Evolutionary conservation across 2,888 invertebrate species (phyloP).

Genomic region (Plagodis dolabraria): DNA sequence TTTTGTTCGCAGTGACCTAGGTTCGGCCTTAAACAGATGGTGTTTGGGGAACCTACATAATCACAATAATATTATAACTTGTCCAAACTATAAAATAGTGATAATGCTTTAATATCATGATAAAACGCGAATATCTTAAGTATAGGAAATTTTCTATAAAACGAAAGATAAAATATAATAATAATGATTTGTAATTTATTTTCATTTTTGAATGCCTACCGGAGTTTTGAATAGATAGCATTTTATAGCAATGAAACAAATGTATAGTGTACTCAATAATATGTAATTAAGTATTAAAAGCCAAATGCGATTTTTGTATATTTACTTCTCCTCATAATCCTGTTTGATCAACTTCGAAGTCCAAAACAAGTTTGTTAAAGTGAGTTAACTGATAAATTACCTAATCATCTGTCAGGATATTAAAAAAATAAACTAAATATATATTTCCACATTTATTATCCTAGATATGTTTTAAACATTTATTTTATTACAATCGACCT

Average conservation of each 20-base stretch:
- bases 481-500: conserved; percentile 46
- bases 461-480: conserved; percentile 59
- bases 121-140: conserved; percentile 81
- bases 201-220: conserved; percentile 82
- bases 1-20: conserved; percentile 74
- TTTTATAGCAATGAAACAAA: conserved; percentile 84
- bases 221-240: conserved; percentile 84
- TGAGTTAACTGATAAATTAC: conserved; percentile 2
- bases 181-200: conserved; percentile 77
- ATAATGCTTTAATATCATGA: conserved; percentile 85
- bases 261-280: conserved; percentile 84
- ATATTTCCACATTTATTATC: conserved; percentile 63
- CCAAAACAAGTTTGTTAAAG: conserved; percentile 13
- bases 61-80: conserved; percentile 74
- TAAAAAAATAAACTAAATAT: conserved; percentile 45
- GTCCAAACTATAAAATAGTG: conserved; percentile 83
- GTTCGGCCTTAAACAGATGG: conserved; percentile 49
- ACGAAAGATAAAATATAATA: conserved; percentile 63
- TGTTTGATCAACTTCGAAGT: conserved; percentile 7
- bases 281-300: conserved; percentile 85
- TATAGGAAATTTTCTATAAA: conserved; percentile 83
- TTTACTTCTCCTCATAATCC: conserved; percentile 46
- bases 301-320: conserved; percentile 74
- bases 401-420: conserved; percentile 27
- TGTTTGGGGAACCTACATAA: conserved; percentile 67